These are phyloP conservation scores for Cromileptes altivelis DNA, from an alignment of 2,113 vertebrate genomes.

Conservation along the genomic window DNA sequence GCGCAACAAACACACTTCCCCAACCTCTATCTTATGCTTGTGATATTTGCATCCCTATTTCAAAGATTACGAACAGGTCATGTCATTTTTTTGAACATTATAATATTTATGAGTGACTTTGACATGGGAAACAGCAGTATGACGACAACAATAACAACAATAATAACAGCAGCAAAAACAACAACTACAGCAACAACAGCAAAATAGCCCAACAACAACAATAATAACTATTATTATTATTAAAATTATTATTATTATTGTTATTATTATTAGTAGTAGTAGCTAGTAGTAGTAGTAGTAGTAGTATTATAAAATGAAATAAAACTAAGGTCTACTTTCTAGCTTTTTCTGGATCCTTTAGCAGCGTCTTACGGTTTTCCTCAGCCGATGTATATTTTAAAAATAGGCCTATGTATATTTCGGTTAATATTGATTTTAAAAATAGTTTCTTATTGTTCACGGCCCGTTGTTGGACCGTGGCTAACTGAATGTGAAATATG, in stretches of 20 bases:
- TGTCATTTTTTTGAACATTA: not conserved
- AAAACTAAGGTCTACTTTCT: not conserved
- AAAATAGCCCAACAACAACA: too few species aligned
- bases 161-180: not conserved
- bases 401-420: not conserved
- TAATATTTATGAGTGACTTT: not conserved
- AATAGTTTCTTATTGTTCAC: not conserved
- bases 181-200: not conserved
- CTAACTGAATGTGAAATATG: not conserved
- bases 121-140: not conserved
- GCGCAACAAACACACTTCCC: not conserved
- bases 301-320: too few species aligned
- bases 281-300: too few species aligned
- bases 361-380: not conserved
- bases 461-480: not conserved
- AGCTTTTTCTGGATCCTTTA: not conserved
- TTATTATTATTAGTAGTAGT: not conserved
- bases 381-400: not conserved
- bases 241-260: too few species aligned
- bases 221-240: too few species aligned
- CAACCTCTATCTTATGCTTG: not conserved
- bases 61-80: not conserved
- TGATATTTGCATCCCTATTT: not conserved
- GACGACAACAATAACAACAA: not conserved
- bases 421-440: not conserved